Percentiles rank a stretch among this genome's conserved stretches.
Evolutionary conservation across 2,888 invertebrate genomes (phyloP).

Genomic region (Nomada flava): DNA sequence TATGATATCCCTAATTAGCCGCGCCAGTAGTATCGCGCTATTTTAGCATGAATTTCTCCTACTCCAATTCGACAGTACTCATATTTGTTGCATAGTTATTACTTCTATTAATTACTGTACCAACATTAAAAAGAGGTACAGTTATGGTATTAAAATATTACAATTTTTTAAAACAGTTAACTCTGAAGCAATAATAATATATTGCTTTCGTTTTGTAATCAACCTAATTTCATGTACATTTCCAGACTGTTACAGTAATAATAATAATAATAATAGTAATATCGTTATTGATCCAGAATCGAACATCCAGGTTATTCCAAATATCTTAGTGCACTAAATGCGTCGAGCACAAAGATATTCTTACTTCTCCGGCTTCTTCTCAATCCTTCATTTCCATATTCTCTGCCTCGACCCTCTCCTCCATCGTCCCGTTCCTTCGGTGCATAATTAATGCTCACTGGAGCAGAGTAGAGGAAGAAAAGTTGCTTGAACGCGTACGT

Average conservation of each 20-base stretch:
- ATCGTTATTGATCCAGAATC: no score
- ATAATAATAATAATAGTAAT: no score
- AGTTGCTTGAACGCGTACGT: slow-evolving; percentile 56
- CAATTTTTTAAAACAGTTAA: no score
- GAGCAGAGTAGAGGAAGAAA: slow-evolving; percentile 64
- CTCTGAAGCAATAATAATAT: no score
- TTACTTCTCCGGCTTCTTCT: slow-evolving; percentile 7
- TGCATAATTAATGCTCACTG: slow-evolving; percentile 75
- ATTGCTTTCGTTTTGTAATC: no score
- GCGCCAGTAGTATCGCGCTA: slow-evolving; percentile 32
- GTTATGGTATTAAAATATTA: no score
- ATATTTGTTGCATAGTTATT: neutral
- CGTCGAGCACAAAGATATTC: neutral
- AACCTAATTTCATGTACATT: no score
- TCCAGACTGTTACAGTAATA: no score
- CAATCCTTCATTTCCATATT: slow-evolving; percentile 45
- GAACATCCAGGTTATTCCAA: no score
- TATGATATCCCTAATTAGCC: slow-evolving; percentile 50
- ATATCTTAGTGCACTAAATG: neutral
- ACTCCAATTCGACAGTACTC: slow-evolving; percentile 9
- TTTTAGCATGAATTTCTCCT: slow-evolving; percentile 44
- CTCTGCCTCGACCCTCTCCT: slow-evolving; percentile 11
- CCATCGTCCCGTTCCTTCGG: slow-evolving; percentile 9
- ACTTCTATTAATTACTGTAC: slow-evolving; percentile 14
- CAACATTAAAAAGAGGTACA: no score